Evolutionary conservation across 64 coral and sea anemone species (phyloP), one percentile per base, ranked within the genome.

Genomic region (Catalaphyllia jardinei): DNA sequence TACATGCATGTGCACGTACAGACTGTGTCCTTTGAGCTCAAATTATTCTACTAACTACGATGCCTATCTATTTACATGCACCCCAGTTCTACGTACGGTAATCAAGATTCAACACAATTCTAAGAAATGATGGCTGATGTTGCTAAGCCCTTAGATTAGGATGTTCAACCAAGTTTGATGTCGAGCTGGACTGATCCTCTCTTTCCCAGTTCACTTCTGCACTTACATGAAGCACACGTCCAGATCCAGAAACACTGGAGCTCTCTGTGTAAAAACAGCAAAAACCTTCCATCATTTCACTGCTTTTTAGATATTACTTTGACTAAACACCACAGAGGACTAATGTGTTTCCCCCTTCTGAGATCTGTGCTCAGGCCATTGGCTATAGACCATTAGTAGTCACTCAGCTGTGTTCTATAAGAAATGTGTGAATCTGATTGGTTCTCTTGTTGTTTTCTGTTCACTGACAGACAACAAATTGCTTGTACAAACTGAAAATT

Each of bases 171-270:
- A 96, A 72, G 59, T 96, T 96, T 28, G 95, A 93, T 31, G 88
- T 93, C 24, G 95, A 96, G 52, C 82, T 96, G 24, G 50, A 77
- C 22, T 78, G 83, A 63, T 87, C 89, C 27, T 96, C 95, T 64
- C 95, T 85, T 89, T 96, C 95, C 95, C 95, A 96, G 46, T 93
- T 96, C 10, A 96, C 59, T 60, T 96, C 95, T 72, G 95, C 95
- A 84, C 71, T 93, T 15, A 96, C 88, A 76, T 80, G 93, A 62
- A 96, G 88, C 86, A 93, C 83, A 72, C 88, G 80, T 20, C 88
- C 92, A 52, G 74, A 77, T 33, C 73, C 84, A 67, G 74, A 73
- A 76, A 62, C 63, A 71, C 81, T 85, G 81, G 90, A 86, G 67
- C 83, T 87, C 59, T 86, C 90, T 92, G 52, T 28, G 17, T 14